These are phyloP conservation scores for Limnephilus rhombicus DNA, from an alignment of 2,888 invertebrate species.

Conservation along the genomic window DNA sequence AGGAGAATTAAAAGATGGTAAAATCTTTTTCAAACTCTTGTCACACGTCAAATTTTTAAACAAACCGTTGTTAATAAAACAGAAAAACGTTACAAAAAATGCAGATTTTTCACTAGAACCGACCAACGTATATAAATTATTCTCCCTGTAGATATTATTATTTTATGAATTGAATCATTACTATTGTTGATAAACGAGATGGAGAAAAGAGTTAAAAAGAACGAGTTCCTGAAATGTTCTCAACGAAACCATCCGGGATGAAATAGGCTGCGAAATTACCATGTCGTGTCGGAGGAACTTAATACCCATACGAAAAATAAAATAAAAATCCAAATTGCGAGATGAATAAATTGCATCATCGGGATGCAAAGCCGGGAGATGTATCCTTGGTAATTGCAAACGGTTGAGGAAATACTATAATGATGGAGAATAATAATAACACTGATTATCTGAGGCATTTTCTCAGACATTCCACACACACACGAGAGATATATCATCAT, in stretches of 20 bases:
- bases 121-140: not conserved
- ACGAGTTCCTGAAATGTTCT: not conserved
- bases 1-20: not conserved
- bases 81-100: too few relatives aligned
- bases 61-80: not conserved
- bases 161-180: not conserved
- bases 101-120: too few relatives aligned
- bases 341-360: conserved; percentile 18
- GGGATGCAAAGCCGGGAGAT: conserved; percentile 16
- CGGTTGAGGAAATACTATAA: not conserved
- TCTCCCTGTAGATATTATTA: not conserved
- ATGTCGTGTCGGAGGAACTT: conserved; percentile 26
- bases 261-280: conserved; percentile 20
- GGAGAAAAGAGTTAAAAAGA: not conserved
- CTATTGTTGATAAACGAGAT: not conserved
- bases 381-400: conserved; percentile 10
- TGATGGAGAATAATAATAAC: not conserved
- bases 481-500: too few relatives aligned
- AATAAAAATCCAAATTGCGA: conserved; percentile 22
- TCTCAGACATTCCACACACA: not conserved
- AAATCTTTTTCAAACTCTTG: too few relatives aligned
- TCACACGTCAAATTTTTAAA: too few relatives aligned
- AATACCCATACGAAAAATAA: not conserved
- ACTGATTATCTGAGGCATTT: not conserved
- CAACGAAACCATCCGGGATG: not conserved